Evolutionary conservation across 2,797 vertebrate genomes (phyloP), one percentile per base, ranked within the genome.

Genomic region (Miichthys miiuy): DNA sequence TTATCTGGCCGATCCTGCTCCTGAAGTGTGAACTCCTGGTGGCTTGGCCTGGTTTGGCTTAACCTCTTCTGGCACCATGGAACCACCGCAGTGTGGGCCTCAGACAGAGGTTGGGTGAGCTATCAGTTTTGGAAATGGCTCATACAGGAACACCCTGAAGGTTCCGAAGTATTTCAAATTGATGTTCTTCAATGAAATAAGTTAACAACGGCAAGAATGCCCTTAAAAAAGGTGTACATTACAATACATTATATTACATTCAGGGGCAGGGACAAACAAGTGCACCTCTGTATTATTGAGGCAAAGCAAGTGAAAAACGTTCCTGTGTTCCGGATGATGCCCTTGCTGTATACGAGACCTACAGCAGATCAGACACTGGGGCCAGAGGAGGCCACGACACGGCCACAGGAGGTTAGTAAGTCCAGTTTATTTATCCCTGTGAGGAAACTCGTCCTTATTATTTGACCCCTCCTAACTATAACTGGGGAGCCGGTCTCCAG

Each of bases 371-470:
- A 4, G 30, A 11, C 34, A 23, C 12, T 14, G 23, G 48, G 56
- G 30, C 44, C 1, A 47, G 7, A 66, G 67, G 34, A 23, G 60
- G 13, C 44, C 44, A 52, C 21, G 3, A n/a, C 13, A 61, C 8
- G 10, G 44, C 62, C 50, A 8, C 0, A n/a, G 1, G 48, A 67
- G 55, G 61, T 73, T 48, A 47, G 63, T 55, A 27, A 57, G 13
- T 81, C 58, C n/a, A 68, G 38, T 78, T 68, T 54, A 75, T 85
- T 85, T 72, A 77, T 87, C 84, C 80, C 76, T 66, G 41, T 54
- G 77, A 76, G 84, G 55, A 85, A 69, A 80, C 41, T 50, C 20
- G 76, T 82, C 76, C 82, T 83, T 25, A 48, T 72, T 16, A 64
- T 80, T 71, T 84, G 84, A 85, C 81, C 76, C 61, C 41, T 44